Evolutionary conservation across 2,113 vertebrate species (phyloP).

Genomic region (Amphilophus citrinellus): DNA sequence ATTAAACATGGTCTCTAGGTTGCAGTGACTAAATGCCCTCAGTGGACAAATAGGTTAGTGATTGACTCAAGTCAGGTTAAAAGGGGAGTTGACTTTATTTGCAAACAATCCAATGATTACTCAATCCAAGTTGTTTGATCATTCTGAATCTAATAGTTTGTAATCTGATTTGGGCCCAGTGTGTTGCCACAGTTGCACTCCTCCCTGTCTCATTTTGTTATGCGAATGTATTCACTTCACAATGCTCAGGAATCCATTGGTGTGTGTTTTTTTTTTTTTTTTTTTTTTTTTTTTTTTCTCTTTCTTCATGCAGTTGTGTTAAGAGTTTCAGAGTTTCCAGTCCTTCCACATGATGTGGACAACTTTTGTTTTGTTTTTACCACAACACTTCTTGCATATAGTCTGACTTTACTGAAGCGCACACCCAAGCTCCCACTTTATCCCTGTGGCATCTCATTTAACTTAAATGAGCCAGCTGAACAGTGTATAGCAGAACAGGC

Average conservation of each 20-base stretch:
- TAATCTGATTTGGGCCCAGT: background rate
- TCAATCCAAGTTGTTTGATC: background rate
- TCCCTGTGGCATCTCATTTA: background rate
- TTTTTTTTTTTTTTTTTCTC: fast-evolving
- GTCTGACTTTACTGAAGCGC: background rate
- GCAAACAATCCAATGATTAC: background rate
- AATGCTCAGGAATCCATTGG: background rate
- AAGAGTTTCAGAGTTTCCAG: fast-evolving
- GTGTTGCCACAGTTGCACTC: background rate
- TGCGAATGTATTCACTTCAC: background rate
- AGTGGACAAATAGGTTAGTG: background rate
- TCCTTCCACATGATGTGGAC: background rate
- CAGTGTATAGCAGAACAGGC: background rate
- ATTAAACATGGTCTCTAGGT: background rate
- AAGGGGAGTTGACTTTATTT: background rate
- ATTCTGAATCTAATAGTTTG: background rate
- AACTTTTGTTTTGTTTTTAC: background rate
- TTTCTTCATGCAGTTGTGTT: background rate
- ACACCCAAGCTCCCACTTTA: background rate
- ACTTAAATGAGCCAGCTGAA: background rate
- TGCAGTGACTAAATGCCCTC: background rate
- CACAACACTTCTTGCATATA: background rate
- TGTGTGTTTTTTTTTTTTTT: background rate
- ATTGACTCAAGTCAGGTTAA: background rate
- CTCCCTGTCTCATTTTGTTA: constrained; percentile 20